A percentile compares a stretch with the other conserved stretches of the same genome.
phyloP scores from a whole-genome alignment of 2,797 vertebrate genomes.

The Moxostoma hubbsi region DNA sequence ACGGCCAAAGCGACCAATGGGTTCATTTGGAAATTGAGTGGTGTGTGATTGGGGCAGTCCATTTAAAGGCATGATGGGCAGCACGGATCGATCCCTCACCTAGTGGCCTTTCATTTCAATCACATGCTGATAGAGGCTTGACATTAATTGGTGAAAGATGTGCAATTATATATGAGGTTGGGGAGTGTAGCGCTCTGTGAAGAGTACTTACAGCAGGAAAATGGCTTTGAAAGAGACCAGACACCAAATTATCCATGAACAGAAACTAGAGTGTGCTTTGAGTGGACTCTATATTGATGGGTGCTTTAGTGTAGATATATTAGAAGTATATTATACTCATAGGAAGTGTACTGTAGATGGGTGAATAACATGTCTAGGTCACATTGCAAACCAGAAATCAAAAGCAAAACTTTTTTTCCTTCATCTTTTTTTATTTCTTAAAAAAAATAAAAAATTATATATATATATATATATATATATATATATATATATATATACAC shows the following conservation, averaged over 20 bases:
- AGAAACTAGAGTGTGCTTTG: conserved; percentile 81
- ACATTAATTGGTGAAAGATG: conserved; percentile 81
- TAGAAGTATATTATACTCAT: conserved; percentile 32
- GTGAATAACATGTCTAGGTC: not conserved
- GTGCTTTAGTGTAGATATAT: conserved; percentile 19
- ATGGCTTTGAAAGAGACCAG: conserved; percentile 45
- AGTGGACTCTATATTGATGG: conserved; percentile 73
- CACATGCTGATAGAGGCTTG: conserved; percentile 77
- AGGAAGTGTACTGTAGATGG: not conserved
- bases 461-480: too few relatives aligned
- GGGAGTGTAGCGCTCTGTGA: conserved; percentile 39
- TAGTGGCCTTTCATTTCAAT: conserved; percentile 53
- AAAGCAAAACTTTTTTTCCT: too few relatives aligned
- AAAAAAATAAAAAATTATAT: too few relatives aligned
- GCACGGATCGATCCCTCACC: conserved; percentile 47
- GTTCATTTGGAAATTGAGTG: conserved; percentile 60
- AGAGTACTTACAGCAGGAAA: conserved; percentile 34
- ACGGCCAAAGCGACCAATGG: conserved; percentile 34
- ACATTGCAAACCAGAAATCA: not conserved
- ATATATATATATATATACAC: too few relatives aligned
- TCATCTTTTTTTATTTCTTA: too few relatives aligned
- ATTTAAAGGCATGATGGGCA: conserved; percentile 11
- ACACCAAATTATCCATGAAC: conserved; percentile 66
- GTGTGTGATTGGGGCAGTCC: conserved; percentile 30
- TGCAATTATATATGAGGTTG: conserved; percentile 58